Base-by-base conservation (phyloP, 2,113 vertebrate genomes). In the Cathartes aura region DNA sequence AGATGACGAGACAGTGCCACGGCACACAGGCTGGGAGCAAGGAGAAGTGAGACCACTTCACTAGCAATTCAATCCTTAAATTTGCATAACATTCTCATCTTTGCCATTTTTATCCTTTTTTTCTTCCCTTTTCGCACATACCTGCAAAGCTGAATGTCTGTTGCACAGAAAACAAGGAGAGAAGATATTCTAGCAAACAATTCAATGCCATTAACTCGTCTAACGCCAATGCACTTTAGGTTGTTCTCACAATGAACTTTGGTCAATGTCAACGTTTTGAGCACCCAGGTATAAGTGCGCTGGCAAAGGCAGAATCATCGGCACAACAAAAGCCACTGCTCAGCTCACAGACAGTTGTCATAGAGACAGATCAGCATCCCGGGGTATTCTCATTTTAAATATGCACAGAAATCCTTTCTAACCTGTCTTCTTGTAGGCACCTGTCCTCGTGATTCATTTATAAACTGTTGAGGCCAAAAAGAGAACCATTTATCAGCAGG, bases 301-400 rank as follows among this genome's bases (percentile, higher is more conserved):
- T 47, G 70, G 76, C 62, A 79, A 93, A 89, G 84, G 70, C 4
- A 89, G 76, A 84, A 72, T 72, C 81, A 76, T 36, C 0, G 0
- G 62, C 80, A 89, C 81, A 91, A 91, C 83, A 93, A 94, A 94
- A 92, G 82, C 20, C 68, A 96, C 64, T 0, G 4, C 66, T 90
- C 48, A 50, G 78, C 91, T 96, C 94, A 66, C 82, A 84, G 94
- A 78, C 75, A 94, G 89, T 95, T 96, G 96, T 96, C 94, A 97
- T 66, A 95, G 91, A 96, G 96, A 97, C 87, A 96, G 73, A 95
- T 85, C 87, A 87, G 91, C 83, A 96, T 96, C 89, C 87, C 0
- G 3, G 62, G 76, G 84, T 93, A 94, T 70, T 93, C 93, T 93
- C 62, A 87, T 95, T 93, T 96, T 70, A 87, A 94, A 95, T 85